Percentiles rank a stretch among this genome's conserved stretches.
Conservation (phyloP, 2,888 invertebrate species). For the Chaetogeoica ovagalla region DNA sequence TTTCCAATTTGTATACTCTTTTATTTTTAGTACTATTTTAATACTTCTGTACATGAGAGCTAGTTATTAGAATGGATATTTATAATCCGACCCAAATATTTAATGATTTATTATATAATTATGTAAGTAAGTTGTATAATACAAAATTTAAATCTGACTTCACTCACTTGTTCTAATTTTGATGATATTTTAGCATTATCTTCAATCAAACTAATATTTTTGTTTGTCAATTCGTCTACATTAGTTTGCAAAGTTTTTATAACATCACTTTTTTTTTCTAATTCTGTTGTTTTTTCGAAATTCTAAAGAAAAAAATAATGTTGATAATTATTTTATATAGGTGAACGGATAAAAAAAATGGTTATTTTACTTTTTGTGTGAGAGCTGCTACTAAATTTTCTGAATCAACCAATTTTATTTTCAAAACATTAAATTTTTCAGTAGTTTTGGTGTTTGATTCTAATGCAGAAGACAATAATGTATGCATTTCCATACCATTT, state of each 20-base stretch:
- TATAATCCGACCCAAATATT: too few relatives aligned
- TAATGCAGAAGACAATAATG: constrained; percentile 28
- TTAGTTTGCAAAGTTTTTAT: constrained; percentile 9
- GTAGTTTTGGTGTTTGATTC: constrained; percentile 33
- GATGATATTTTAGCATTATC: constrained; percentile 25
- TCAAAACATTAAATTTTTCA: constrained; percentile 14
- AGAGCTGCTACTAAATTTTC: constrained; percentile 34
- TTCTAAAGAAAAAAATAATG: constrained; percentile 13
- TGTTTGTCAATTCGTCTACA: constrained; percentile 25
- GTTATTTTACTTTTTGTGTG: constrained; percentile 26
- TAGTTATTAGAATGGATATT: too few relatives aligned
- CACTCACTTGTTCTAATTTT: constrained; percentile 33
- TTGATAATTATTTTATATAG: background rate
- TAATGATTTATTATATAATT: too few relatives aligned
- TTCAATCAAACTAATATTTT: constrained; percentile 29
- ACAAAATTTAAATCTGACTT: background rate
- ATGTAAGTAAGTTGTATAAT: background rate
- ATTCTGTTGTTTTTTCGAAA: constrained; percentile 36
- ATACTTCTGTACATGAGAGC: too few relatives aligned
- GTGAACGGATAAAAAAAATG: background rate
- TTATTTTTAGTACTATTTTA: too few relatives aligned
- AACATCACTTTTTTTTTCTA: constrained; percentile 28
- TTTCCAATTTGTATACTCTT: too few relatives aligned
- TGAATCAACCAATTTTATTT: constrained; percentile 32
- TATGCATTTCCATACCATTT: constrained; percentile 47